Evolutionary conservation across 2,113 vertebrate genomes (phyloP).

Genomic region (Litocranius walleri): DNA sequence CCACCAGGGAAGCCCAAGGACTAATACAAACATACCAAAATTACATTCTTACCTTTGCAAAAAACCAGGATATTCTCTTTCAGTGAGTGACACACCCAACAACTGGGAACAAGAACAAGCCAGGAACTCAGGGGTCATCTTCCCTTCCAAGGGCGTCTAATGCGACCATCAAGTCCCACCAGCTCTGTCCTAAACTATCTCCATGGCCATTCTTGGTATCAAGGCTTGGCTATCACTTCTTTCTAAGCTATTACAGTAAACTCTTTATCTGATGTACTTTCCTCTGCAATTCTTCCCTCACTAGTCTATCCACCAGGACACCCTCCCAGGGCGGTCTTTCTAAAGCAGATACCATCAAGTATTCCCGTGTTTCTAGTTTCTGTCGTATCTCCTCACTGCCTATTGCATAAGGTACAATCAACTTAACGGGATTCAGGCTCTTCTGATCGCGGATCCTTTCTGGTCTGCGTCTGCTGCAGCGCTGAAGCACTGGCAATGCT

Average conservation of each 20-base stretch:
- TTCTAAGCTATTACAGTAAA: not conserved
- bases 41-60: not conserved
- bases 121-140: not conserved
- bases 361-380: not conserved
- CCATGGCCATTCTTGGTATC: not conserved
- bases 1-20: not conserved
- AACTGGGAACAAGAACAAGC: not conserved
- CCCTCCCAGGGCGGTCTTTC: not conserved
- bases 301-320: not conserved
- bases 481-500: not conserved
- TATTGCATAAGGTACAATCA: not conserved
- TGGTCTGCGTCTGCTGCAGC: not conserved
- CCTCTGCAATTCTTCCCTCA: not conserved
- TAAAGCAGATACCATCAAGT: not conserved
- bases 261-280: not conserved
- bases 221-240: not conserved
- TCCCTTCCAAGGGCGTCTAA: not conserved
- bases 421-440: not conserved
- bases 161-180: not conserved
- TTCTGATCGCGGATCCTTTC: not conserved
- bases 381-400: not conserved
- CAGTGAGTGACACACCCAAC: not conserved
- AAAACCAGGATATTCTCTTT: not conserved
- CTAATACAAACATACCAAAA: not conserved
- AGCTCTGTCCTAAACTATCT: not conserved